Percentiles rank a stretch among this genome's conserved stretches.
Conservation (phyloP, 1,140 invertebrate genomes). For the Helicoverpa armigera region DNA sequence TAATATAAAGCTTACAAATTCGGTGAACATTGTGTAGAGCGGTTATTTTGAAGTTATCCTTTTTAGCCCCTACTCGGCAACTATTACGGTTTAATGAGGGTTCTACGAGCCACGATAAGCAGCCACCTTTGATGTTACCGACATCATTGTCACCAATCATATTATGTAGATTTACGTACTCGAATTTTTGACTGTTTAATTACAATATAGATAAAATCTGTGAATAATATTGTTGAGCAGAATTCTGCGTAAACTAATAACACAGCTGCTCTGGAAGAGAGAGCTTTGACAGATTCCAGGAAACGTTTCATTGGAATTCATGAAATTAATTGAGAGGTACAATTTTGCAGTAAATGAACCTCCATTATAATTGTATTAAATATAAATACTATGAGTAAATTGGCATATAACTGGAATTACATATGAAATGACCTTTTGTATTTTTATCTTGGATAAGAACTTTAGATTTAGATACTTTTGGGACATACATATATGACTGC, state of each 20-base stretch:
- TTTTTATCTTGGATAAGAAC: too few relatives aligned
- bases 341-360: neutral
- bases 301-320: neutral
- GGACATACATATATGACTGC: too few relatives aligned
- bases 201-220: neutral
- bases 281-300: neutral
- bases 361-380: neutral
- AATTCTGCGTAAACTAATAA: neutral
- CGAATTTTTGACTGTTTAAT: slow-evolving; percentile 20
- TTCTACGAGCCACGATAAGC: neutral
- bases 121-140: neutral
- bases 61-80: neutral
- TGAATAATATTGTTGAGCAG: neutral
- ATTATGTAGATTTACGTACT: neutral
- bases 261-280: too few relatives aligned
- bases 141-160: slow-evolving; percentile 18
- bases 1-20: neutral
- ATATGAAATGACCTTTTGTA: too few relatives aligned
- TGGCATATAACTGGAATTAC: too few relatives aligned
- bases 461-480: too few relatives aligned
- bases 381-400: too few relatives aligned
- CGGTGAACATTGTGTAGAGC: neutral
- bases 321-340: neutral
- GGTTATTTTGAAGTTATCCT: slow-evolving; percentile 8
- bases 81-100: slow-evolving; percentile 34